Evolutionary conservation across 2,888 invertebrate species (phyloP).

Genomic region (Branchinecta sandiegonensis): DNA sequence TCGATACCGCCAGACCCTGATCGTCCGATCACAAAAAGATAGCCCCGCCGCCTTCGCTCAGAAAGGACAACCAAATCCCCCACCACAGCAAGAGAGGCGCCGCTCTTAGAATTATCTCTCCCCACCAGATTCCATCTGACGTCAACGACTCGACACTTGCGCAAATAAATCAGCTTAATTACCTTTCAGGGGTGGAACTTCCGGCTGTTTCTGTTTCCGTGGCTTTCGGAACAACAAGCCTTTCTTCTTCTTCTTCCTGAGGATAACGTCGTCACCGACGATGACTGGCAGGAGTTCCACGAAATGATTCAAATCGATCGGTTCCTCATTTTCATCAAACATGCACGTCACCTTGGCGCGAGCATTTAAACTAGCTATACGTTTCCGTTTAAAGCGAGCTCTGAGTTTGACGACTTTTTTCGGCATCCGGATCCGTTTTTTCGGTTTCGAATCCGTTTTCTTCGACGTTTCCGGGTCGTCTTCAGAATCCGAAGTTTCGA

Average conservation of each 20-base stretch:
- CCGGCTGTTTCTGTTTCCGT: conserved; percentile 7
- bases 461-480: no score
- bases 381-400: not conserved
- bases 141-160: no score
- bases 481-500: not conserved
- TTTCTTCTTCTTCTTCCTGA: conserved; percentile 16
- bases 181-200: conserved; percentile 11
- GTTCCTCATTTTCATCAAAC: conserved; percentile 15
- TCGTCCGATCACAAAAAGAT: no score
- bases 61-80: no score
- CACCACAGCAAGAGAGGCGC: no score
- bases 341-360: conserved; percentile 2
- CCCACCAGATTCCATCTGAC: no score
- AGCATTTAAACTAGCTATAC: conserved; percentile 5
- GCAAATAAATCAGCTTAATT: not conserved
- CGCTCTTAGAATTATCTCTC: no score
- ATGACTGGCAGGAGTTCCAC: not conserved
- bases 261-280: conserved; percentile 6
- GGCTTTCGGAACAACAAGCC: not conserved
- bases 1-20: no score
- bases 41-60: no score
- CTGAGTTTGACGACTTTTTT: conserved; percentile 13
- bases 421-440: not conserved
- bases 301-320: conserved; percentile 8
- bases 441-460: not conserved